phyloP scores from a whole-genome alignment of 2,113 vertebrate species.

The Arenaria interpres region DNA sequence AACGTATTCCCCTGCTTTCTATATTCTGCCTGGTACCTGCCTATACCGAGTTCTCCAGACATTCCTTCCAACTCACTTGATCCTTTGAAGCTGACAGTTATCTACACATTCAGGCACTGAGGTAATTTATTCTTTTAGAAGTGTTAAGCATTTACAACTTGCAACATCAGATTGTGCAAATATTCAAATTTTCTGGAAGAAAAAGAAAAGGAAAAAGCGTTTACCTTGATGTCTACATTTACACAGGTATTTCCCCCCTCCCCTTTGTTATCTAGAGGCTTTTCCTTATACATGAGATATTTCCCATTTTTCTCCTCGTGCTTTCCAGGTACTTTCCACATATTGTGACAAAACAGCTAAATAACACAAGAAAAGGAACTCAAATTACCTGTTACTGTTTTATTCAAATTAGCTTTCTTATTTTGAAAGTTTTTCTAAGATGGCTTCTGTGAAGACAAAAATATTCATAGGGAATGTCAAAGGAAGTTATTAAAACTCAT shows the following conservation, averaged over 20 bases:
- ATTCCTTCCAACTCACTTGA: conserved; percentile 13
- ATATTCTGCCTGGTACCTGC: not conserved
- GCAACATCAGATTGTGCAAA: conserved; percentile 33
- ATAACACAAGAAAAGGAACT: not conserved
- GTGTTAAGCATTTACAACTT: conserved; percentile 40
- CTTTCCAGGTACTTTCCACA: conserved; percentile 35
- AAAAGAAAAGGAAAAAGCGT: conserved; percentile 26
- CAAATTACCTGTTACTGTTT: conserved; percentile 17
- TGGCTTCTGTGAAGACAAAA: conserved; percentile 23
- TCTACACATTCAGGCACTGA: conserved; percentile 13
- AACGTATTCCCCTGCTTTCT: not conserved
- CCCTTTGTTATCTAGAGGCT: not conserved
- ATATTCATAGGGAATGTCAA: not conserved
- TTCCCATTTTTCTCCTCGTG: not conserved
- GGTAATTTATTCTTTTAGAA: conserved; percentile 51
- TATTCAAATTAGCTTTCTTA: conserved; percentile 7
- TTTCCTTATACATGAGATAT: not conserved
- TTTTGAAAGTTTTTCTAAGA: conserved; percentile 28
- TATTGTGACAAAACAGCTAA: not conserved
- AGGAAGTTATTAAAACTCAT: not conserved
- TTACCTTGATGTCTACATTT: conserved; percentile 43
- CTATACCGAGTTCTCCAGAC: not conserved
- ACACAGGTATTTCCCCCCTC: not conserved
- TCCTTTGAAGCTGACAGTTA: conserved; percentile 57
- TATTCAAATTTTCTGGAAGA: conserved; percentile 44